Percentiles rank a stretch among this genome's conserved stretches.
These are phyloP conservation scores for Aix galericulata DNA, from an alignment of 2,113 vertebrate species.

Conservation along the genomic window DNA sequence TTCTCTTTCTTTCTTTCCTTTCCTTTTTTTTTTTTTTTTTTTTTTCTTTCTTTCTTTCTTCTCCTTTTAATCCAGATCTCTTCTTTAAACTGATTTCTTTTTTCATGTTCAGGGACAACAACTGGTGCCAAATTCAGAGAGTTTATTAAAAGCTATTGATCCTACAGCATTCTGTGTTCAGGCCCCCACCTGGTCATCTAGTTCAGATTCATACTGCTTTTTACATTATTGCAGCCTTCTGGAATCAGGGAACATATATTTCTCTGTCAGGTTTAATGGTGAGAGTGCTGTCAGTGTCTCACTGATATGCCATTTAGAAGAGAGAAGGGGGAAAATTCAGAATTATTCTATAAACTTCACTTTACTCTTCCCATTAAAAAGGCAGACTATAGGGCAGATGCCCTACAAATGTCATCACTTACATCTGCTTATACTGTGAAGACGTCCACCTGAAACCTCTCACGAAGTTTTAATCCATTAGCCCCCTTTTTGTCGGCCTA, in stretches of 20 bases:
- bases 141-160: slow-evolving; percentile 26
- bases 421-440: not conserved
- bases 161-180: not conserved
- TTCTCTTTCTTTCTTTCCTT: not conserved
- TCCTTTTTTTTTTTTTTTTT: not conserved
- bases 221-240: slow-evolving; percentile 24
- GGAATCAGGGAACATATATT: slow-evolving; percentile 6
- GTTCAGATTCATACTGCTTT: slow-evolving; percentile 9
- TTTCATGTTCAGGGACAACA: not conserved
- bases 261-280: slow-evolving; percentile 17
- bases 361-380: slow-evolving; percentile 22
- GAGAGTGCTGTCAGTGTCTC: slow-evolving; percentile 11
- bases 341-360: slow-evolving; percentile 46
- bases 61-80: not conserved
- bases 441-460: not conserved
- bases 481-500: slow-evolving; percentile 6
- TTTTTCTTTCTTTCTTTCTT: not conserved
- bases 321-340: slow-evolving; percentile 30
- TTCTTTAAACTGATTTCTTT: not conserved
- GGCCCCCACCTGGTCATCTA: not conserved
- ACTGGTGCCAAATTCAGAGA: not conserved
- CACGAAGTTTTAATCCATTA: slow-evolving; percentile 30
- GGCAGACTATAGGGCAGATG: not conserved
- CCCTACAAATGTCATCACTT: slow-evolving; percentile 32
- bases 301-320: slow-evolving; percentile 44